Conservation (phyloP, 2,888 invertebrate species). For the Clunio marinus region DNA sequence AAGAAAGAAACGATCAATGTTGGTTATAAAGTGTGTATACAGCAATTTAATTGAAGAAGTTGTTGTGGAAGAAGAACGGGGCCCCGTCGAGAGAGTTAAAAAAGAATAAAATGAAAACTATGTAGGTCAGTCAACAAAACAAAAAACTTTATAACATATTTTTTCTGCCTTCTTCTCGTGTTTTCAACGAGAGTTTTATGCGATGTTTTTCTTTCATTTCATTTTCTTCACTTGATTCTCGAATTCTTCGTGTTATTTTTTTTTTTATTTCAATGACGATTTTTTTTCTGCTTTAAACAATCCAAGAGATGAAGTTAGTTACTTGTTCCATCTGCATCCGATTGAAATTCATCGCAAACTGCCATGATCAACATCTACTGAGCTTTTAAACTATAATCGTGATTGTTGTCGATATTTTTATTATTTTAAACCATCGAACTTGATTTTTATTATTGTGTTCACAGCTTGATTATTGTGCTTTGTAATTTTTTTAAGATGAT, state of each 20-base stretch:
- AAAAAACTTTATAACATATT: slow-evolving; percentile 39
- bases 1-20: background rate
- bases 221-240: slow-evolving; percentile 17
- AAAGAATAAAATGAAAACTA: slow-evolving; percentile 38
- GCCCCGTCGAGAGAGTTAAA: too few relatives aligned
- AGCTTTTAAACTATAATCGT: too few relatives aligned
- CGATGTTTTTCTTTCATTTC: background rate
- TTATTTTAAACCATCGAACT: too few relatives aligned
- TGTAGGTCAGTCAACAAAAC: slow-evolving; percentile 37
- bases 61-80: slow-evolving; percentile 18
- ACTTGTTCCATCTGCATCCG: background rate
- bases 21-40: slow-evolving; percentile 9
- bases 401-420: too few relatives aligned
- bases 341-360: background rate
- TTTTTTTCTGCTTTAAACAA: background rate
- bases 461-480: too few relatives aligned
- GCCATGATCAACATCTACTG: too few relatives aligned
- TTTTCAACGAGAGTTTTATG: background rate
- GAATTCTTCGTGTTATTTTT: background rate
- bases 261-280: background rate
- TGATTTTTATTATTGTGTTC: too few relatives aligned
- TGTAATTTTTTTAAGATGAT: too few relatives aligned
- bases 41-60: slow-evolving; percentile 29
- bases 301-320: background rate
- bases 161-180: background rate